These are phyloP conservation scores for Onchidella celtica DNA, from an alignment of 2,888 invertebrate genomes.

Conservation along the genomic window DNA sequence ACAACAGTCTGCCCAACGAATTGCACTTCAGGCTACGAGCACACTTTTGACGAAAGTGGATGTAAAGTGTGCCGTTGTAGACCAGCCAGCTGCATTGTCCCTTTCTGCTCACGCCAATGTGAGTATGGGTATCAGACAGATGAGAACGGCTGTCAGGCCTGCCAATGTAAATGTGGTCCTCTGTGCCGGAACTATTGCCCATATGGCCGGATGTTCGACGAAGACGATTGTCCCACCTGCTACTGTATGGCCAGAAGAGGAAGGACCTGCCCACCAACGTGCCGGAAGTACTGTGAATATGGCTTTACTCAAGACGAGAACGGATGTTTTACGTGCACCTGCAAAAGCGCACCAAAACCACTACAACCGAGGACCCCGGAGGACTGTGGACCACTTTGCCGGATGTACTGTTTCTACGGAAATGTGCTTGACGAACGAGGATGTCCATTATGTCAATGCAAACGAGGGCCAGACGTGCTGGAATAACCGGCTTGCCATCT, in stretches of 20 bases:
- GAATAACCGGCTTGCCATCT: too few species aligned
- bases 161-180: background rate
- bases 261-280: background rate
- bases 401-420: background rate
- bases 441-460: constrained; percentile 27
- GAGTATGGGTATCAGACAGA: constrained; percentile 19
- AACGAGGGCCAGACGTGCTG: too few species aligned
- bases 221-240: constrained; percentile 17
- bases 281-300: background rate
- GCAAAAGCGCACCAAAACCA: constrained; percentile 1
- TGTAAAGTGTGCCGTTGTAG: constrained; percentile 24
- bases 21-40: constrained; percentile 15
- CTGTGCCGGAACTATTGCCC: constrained; percentile 21
- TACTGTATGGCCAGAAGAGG: constrained; percentile 3
- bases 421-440: background rate
- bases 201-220: background rate
- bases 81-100: too few species aligned
- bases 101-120: too few species aligned
- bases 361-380: too few species aligned
- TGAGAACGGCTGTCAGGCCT: constrained; percentile 20
- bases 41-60: background rate
- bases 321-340: constrained; percentile 20
- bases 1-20: constrained; percentile 2
- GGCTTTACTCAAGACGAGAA: background rate
- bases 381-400: constrained; percentile 12